These are phyloP conservation scores for Uloborus diversus DNA, from an alignment of 1,140 invertebrate genomes.

Conservation along the genomic window DNA sequence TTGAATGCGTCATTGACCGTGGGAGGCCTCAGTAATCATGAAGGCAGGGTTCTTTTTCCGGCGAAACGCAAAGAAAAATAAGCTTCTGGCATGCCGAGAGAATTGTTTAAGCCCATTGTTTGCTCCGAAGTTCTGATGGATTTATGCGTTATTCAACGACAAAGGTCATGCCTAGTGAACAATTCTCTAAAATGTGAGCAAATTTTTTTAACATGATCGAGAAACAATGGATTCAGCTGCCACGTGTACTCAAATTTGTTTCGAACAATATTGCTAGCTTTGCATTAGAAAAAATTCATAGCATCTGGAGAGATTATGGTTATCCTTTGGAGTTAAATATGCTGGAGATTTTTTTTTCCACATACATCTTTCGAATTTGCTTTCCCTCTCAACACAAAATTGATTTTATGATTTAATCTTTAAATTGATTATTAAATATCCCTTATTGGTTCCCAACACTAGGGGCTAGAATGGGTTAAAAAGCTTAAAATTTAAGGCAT, in stretches of 20 bases:
- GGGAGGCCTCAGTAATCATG: background rate
- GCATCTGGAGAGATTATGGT: no score
- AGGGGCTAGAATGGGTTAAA: no score
- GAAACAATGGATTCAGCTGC: slow-evolving; percentile 17
- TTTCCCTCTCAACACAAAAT: no score
- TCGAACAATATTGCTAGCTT: background rate
- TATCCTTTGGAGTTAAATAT: no score
- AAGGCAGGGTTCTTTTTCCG: background rate
- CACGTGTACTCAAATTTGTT: background rate
- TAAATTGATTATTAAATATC: no score
- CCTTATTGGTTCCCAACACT: no score
- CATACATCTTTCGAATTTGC: no score
- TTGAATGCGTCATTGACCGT: background rate
- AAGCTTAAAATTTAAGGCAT: no score
- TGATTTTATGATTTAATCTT: no score
- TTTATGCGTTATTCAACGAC: slow-evolving; percentile 3
- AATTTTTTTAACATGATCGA: background rate
- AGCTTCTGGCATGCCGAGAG: background rate
- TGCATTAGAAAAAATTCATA: no score
- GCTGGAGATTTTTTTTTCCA: no score
- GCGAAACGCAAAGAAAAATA: background rate
- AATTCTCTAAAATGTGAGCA: background rate
- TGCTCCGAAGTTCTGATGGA: background rate
- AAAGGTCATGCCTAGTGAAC: slow-evolving; percentile 24
- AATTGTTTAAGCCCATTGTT: slow-evolving; percentile 16